These are phyloP conservation scores for Esox niger DNA, from an alignment of 2,113 vertebrate genomes.

Conservation along the genomic window DNA sequence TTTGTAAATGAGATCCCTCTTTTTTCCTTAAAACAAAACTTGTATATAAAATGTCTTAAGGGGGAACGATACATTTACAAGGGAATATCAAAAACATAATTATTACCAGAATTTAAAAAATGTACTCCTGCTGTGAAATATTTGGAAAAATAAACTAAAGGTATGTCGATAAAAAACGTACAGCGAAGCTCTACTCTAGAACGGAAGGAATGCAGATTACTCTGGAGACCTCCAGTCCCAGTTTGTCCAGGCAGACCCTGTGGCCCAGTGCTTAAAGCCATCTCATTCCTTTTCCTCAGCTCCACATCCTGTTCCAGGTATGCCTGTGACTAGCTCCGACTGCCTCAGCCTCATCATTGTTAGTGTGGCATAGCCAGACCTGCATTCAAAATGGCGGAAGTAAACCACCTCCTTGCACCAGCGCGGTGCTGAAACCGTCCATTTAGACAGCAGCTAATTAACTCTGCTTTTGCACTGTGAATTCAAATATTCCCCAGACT, in stretches of 20 bases:
- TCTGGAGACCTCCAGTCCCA: slow-evolving; percentile 19
- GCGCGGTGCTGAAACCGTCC: slow-evolving; percentile 24
- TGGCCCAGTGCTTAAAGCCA: slow-evolving; percentile 46
- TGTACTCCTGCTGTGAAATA: background rate
- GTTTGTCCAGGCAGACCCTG: slow-evolving; percentile 18
- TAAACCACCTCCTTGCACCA: slow-evolving; percentile 3
- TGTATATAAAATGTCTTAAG: no score
- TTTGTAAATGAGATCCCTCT: no score
- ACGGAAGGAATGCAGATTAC: background rate
- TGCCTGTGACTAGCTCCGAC: slow-evolving; percentile 39
- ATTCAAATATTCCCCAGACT: background rate
- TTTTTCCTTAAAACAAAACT: no score
- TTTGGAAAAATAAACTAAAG: background rate
- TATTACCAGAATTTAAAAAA: background rate
- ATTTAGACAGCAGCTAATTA: slow-evolving; percentile 48
- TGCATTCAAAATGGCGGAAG: no score
- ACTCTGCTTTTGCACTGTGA: slow-evolving; percentile 37
- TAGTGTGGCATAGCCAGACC: no score
- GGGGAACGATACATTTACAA: background rate
- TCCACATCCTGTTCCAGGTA: slow-evolving; percentile 2
- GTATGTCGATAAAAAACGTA: background rate
- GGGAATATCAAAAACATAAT: background rate
- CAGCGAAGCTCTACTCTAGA: background rate
- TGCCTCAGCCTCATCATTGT: background rate
- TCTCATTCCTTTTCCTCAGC: slow-evolving; percentile 34